phyloP scores from a whole-genome alignment of 2,113 vertebrate genomes.

The Heterocephalus glaber region DNA sequence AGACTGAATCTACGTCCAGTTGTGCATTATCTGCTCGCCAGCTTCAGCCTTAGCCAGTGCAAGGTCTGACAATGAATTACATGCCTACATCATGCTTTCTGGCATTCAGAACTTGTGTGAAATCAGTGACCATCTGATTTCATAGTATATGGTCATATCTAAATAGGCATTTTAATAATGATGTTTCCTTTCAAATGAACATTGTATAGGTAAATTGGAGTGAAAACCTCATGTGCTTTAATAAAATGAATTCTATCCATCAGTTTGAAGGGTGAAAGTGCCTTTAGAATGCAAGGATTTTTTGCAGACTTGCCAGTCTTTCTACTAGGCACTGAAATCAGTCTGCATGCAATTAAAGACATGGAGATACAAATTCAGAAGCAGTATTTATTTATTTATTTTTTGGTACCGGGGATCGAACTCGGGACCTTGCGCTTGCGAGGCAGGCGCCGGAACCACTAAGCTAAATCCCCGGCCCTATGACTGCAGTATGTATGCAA shows the following conservation, averaged over 20 bases:
- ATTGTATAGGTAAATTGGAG: constrained; percentile 7
- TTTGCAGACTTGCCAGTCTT: not conserved
- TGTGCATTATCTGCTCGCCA: not conserved
- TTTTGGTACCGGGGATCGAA: too few species aligned
- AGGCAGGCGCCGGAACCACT: too few species aligned
- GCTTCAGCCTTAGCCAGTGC: not conserved
- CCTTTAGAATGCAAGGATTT: constrained; percentile 35
- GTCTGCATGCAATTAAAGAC: not conserved
- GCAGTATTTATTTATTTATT: too few species aligned
- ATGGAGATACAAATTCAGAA: not conserved
- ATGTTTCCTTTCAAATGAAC: not conserved
- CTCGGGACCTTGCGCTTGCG: too few species aligned
- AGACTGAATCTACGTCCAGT: not conserved
- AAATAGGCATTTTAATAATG: constrained; percentile 24
- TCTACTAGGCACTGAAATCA: not conserved
- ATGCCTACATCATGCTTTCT: not conserved
- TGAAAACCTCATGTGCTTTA: not conserved
- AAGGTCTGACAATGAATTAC: not conserved
- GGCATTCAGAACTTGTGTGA: not conserved
- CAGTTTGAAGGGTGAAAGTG: not conserved
- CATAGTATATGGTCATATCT: not conserved
- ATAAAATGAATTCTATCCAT: not conserved
- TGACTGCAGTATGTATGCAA: not conserved
- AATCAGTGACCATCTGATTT: not conserved
- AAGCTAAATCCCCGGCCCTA: too few species aligned